phyloP scores from a whole-genome alignment of 2,797 vertebrate genomes.

The Typhlichthys subterraneus region DNA sequence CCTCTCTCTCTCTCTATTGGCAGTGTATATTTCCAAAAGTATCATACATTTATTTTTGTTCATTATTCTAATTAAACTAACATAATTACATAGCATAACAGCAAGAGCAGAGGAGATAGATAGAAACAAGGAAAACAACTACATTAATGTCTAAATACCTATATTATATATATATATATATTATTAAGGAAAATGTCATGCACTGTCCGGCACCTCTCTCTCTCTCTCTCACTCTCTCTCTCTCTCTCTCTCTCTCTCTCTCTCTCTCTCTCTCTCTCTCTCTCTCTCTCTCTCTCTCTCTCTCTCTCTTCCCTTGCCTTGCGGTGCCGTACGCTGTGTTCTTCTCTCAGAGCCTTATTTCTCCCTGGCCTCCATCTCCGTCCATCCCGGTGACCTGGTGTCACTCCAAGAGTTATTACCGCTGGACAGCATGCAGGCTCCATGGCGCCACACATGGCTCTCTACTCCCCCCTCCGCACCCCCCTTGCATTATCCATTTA shows the following conservation, averaged over 20 bases:
- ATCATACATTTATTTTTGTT: too few relatives aligned
- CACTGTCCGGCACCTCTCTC: background rate
- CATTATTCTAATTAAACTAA: too few relatives aligned
- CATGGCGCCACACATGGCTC: constrained; percentile 68
- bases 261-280: constrained; percentile 16
- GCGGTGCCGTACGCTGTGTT: background rate
- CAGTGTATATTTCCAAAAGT: too few relatives aligned
- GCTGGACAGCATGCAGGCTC: constrained; percentile 61
- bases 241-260: constrained; percentile 15
- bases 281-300: constrained; percentile 14
- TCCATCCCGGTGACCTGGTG: constrained; percentile 59
- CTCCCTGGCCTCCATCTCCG: constrained; percentile 54
- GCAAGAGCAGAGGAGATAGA: too few relatives aligned
- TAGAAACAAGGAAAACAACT: too few relatives aligned
- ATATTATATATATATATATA: background rate
- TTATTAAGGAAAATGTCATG: too few relatives aligned
- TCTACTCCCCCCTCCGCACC: constrained; percentile 22
- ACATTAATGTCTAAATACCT: background rate
- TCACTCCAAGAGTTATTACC: constrained; percentile 73
- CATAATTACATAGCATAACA: too few relatives aligned
- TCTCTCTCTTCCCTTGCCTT: constrained; percentile 30
- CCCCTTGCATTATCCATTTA: constrained; percentile 71
- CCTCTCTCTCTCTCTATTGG: constrained; percentile 5
- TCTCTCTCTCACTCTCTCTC: constrained; percentile 21
- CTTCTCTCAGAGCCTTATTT: constrained; percentile 40